Base-by-base conservation (phyloP, 2,888 invertebrate genomes). In the Ophion ellenae region DNA sequence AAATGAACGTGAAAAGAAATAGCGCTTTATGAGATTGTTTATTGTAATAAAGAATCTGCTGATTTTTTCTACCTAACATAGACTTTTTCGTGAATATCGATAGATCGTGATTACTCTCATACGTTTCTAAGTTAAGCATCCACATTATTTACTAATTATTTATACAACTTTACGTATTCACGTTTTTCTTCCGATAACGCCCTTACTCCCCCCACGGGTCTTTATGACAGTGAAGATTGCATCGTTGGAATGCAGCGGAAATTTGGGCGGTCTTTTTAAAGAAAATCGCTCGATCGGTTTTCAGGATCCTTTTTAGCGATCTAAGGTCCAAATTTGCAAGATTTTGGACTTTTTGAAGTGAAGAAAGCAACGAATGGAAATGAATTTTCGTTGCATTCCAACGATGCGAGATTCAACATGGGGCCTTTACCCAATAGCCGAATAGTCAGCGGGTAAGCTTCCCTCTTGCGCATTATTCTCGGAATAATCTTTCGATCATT, bases 11-110 rank as follows among this genome's bases (percentile, higher is more conserved):
- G 61, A 69, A 70, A 70, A 85, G 79, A 76, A 86, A 81, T 83
- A 84, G 73, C 69, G 69, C 75, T 81, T 81, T 81, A 81, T 75
- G 81, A 84, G 76, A 83, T 83, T 47, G 84, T 75, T 80, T 81
- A 83, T 83, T 87, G 87, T 86, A 92, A 91, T 90, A 91, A 92
- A 92, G 79, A 88, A 90, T 90, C 90, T 89, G 90, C 89, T 90
- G 90, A 84, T 85, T 91, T 91, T 92, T 92, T 89, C 89, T 90
- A 84, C 73, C 63, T 83, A 75, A 79, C 36, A 80, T 78, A 82
- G 61, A 74, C 71, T 71, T 83, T 78, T 81, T 71, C 81, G 66
- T 53, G 53, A n/a, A 85, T 64, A 47, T 24, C 69, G 69, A 74
- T 40, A 17, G 32, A 57, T 71, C 36, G 6, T 53, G 4, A 28